Conservation (phyloP, 2,888 invertebrate species). For the Deilephila porcellus region DNA sequence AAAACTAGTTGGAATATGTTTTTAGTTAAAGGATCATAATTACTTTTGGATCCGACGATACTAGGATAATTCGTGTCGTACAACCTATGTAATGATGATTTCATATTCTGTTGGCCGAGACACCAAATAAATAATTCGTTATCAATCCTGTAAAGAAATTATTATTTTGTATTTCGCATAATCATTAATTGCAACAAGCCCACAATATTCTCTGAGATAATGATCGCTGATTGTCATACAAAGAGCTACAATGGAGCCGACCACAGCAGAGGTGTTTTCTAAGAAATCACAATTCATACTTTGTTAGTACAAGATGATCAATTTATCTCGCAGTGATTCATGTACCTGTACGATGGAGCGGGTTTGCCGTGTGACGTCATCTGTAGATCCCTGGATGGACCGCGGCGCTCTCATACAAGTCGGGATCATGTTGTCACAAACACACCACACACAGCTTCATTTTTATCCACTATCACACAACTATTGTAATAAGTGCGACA, state of each 20-base stretch:
- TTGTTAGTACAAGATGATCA: constrained; percentile 23
- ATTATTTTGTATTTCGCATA: background rate
- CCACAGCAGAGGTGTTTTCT: background rate
- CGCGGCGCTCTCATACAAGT: constrained; percentile 89
- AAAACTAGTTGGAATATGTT: too few species aligned
- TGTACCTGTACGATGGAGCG: constrained; percentile 89
- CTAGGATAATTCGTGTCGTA: too few species aligned
- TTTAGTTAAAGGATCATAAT: too few species aligned
- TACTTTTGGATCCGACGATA: too few species aligned
- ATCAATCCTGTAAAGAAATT: background rate
- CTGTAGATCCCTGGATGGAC: constrained; percentile 89
- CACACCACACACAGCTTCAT: constrained; percentile 16
- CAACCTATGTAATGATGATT: too few species aligned
- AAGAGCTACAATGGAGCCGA: constrained; percentile 8
- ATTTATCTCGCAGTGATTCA: constrained; percentile 35
- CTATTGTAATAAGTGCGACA: background rate
- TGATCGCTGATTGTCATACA: constrained; percentile 14
- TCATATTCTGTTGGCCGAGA: too few species aligned
- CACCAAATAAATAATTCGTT: too few species aligned
- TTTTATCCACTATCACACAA: constrained; percentile 20
- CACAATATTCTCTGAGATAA: background rate
- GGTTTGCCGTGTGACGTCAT: constrained; percentile 89
- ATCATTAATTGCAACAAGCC: background rate
- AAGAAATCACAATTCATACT: constrained; percentile 24
- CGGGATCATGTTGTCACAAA: constrained; percentile 83